Percentiles rank a stretch among this genome's conserved stretches.
These are phyloP conservation scores for Lerista edwardsae DNA, from an alignment of 2,797 vertebrate species.

Conservation along the genomic window DNA sequence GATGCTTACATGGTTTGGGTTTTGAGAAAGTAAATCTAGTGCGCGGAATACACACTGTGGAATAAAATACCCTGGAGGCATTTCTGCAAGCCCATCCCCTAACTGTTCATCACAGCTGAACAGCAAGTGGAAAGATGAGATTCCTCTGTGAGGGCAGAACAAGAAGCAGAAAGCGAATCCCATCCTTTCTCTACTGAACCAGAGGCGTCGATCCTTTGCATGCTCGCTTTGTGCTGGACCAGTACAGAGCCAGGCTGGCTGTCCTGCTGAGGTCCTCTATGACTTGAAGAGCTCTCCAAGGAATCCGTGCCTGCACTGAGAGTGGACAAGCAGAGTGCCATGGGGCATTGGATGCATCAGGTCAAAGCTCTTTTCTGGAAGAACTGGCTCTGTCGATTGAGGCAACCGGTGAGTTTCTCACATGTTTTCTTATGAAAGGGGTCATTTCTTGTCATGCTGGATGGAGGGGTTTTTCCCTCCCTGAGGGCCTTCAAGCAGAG, in stretches of 20 bases:
- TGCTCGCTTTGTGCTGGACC: constrained; percentile 41
- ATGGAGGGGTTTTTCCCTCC: too few species aligned
- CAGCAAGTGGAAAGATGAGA: constrained; percentile 58
- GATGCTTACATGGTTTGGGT: constrained; percentile 9
- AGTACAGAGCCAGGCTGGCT: constrained; percentile 22
- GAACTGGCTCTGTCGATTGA: constrained; percentile 76
- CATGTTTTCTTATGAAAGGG: background rate
- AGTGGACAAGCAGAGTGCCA: constrained; percentile 33
- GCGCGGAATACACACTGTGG: background rate
- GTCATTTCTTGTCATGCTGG: background rate
- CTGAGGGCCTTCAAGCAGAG: too few species aligned
- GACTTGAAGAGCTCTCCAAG: constrained; percentile 9
- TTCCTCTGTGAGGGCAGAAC: constrained; percentile 50
- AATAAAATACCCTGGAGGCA: constrained; percentile 46
- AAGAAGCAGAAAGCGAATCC: constrained; percentile 69
- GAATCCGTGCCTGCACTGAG: constrained; percentile 22
- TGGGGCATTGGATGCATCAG: constrained; percentile 61
- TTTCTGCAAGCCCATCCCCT: constrained; percentile 48
- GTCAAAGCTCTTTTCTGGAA: constrained; percentile 78
- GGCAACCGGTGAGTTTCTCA: constrained; percentile 74
- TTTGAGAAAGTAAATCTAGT: constrained; percentile 15
- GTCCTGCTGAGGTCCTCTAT: constrained; percentile 29
- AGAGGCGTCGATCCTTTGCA: constrained; percentile 47
- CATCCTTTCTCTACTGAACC: constrained; percentile 31
- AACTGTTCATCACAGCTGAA: constrained; percentile 43